Percentiles rank a stretch among this genome's conserved stretches.
Evolutionary conservation across 30 jellyfish, hydroid and myxozoan species (phyloP).

Genomic region (Euphysa ruthae): DNA sequence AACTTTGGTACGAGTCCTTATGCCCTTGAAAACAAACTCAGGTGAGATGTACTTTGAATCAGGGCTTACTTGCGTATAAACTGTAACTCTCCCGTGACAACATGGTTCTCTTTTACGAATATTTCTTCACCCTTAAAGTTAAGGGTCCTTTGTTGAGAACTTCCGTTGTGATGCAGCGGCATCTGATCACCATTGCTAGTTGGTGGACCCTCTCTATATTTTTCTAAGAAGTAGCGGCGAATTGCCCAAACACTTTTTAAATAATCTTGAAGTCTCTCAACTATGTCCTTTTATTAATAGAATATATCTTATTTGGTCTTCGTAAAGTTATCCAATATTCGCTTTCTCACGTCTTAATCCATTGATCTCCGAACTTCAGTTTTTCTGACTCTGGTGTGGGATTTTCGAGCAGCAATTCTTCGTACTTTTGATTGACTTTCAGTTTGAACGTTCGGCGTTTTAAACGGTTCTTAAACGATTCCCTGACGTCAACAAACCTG

Average conservation of each 20-base stretch:
- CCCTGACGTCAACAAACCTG: constrained; percentile 40
- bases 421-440: constrained; percentile 33
- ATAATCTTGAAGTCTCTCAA: constrained; percentile 35
- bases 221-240: constrained; percentile 19
- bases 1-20: constrained; percentile 28
- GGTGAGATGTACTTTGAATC: constrained; percentile 17
- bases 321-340: constrained; percentile 40
- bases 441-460: constrained; percentile 21
- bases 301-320: constrained; percentile 36
- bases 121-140: constrained; percentile 40
- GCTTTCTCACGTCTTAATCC: constrained; percentile 50
- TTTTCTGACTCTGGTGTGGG: constrained; percentile 5
- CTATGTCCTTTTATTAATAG: constrained; percentile 20
- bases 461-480: constrained; percentile 21
- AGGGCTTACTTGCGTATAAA: constrained; percentile 33
- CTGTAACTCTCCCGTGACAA: constrained; percentile 18
- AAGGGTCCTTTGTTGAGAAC: constrained; percentile 35
- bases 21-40: constrained; percentile 38
- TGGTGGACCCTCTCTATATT: constrained; percentile 50
- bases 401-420: constrained; percentile 34
- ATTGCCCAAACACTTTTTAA: constrained; percentile 22
- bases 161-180: too few relatives aligned
- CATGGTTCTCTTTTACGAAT: constrained; percentile 33
- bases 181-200: too few relatives aligned
- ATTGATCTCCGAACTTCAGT: constrained; percentile 20